These are phyloP conservation scores for Mus spicilegus DNA, from an alignment of 2,113 vertebrate genomes.

Conservation along the genomic window DNA sequence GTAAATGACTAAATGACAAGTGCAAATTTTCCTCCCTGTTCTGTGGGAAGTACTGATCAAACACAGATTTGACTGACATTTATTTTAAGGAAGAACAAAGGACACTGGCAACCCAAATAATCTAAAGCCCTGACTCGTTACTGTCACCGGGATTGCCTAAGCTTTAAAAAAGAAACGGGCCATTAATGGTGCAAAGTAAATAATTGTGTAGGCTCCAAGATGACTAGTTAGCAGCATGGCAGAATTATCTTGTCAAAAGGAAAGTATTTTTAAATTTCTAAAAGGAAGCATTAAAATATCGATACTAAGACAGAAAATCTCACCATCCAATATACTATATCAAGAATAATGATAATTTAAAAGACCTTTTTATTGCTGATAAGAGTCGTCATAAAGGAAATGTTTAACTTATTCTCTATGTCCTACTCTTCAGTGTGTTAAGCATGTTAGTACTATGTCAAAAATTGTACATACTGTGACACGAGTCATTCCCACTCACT, in stretches of 20 bases:
- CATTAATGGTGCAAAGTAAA: constrained; percentile 74
- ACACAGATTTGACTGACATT: constrained; percentile 62
- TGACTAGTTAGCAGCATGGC: constrained; percentile 68
- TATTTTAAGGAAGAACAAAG: constrained; percentile 77
- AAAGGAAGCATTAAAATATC: constrained; percentile 57
- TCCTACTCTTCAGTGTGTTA: neutral
- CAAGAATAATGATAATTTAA: constrained; percentile 49
- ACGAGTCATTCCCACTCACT: neutral
- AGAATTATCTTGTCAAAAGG: constrained; percentile 80
- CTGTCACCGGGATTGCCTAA: constrained; percentile 66
- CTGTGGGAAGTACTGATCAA: constrained; percentile 71
- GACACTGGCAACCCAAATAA: constrained; percentile 41
- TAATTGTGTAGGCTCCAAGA: constrained; percentile 68
- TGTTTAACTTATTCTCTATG: neutral
- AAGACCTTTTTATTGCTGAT: neutral
- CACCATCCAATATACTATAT: constrained; percentile 19
- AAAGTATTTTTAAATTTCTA: constrained; percentile 73
- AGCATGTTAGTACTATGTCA: neutral
- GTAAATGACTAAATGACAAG: constrained; percentile 77
- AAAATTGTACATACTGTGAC: neutral
- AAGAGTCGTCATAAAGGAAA: constrained; percentile 20
- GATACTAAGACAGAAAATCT: constrained; percentile 51
- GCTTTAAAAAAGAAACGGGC: constrained; percentile 61
- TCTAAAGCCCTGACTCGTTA: constrained; percentile 62
- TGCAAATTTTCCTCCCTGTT: constrained; percentile 78